Evolutionary conservation across 2,888 invertebrate genomes (phyloP), one percentile per base, ranked within the genome.

Genomic region (Pomacea canaliculata): DNA sequence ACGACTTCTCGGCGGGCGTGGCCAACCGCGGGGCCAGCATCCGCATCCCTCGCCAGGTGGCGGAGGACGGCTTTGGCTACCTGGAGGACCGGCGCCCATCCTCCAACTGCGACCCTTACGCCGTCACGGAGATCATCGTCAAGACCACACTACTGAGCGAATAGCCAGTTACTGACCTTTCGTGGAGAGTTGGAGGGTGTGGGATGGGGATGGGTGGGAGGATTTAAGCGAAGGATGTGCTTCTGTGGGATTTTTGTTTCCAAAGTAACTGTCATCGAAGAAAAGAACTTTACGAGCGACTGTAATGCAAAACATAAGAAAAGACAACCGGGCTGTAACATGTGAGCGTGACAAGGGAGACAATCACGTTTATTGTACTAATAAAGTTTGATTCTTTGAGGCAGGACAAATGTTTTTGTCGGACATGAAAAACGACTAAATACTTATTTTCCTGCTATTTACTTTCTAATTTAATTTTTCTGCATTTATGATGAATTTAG

Each of bases 1-100:
- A 96, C 90, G 96, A 98, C 91, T 99, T 99, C 91, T 97, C 97
- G 85, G 95, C 95, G 73, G 90, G 93, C 73, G 97, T 98, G 13
- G 98, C 97, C 51, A 97, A 97, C 92, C 95, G 98, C 83, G 96
- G 95, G 70, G 95, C 95, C 91, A 97, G 96, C 90, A 96, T 98
- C 91, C 94, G 98, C 18, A 82, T 82, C 60, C 81, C 82, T 27
- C 62, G 71, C 63, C 65, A 63, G 9, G 96, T 96, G 49, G 96
- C 96, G 60, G 96, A 96, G 85, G 96, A 96, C 13, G 95, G 96
- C 91, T 95, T 95, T 90, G 98, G 98, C 19, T 98, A 98, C 90
- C 92, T 98, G 84, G 98, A 98, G 91, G 98, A 98, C 92, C 93
- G 98, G 82, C 93, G 98, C 86, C 91, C 91, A 2, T 85, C 91